phyloP scores from a whole-genome alignment of 2,797 vertebrate species.

The Crax fasciolata region DNA sequence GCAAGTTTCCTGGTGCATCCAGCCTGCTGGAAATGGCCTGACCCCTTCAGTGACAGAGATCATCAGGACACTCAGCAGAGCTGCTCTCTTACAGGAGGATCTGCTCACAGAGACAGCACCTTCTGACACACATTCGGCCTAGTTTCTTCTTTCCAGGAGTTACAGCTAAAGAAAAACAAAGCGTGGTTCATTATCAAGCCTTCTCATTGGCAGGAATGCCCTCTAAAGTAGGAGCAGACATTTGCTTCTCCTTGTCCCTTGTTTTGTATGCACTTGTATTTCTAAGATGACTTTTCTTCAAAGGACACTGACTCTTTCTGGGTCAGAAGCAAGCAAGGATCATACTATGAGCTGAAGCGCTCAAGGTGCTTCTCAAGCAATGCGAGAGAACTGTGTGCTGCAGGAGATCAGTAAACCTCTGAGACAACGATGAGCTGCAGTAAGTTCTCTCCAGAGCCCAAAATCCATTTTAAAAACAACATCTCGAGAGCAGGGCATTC shows the following conservation, averaged over 20 bases:
- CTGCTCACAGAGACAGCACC: background rate
- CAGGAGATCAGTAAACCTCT: background rate
- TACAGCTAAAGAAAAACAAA: background rate
- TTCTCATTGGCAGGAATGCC: background rate
- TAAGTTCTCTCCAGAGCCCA: background rate
- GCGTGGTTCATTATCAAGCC: background rate
- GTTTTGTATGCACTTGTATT: background rate
- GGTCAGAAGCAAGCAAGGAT: background rate
- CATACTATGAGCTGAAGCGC: background rate
- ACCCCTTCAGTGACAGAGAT: background rate
- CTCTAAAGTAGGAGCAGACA: background rate
- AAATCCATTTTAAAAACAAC: background rate
- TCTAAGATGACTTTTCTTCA: background rate
- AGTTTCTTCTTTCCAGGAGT: background rate
- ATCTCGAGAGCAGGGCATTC: background rate
- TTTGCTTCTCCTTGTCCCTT: background rate
- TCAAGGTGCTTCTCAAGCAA: background rate
- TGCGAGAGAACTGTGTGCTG: fast-evolving
- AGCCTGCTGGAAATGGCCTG: background rate
- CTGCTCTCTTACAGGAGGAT: background rate
- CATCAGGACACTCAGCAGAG: background rate
- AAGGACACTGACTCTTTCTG: background rate
- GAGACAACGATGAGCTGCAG: background rate
- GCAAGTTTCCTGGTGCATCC: background rate
- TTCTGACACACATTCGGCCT: background rate